phyloP scores from a whole-genome alignment of 1,140 invertebrate genomes.

The Steinernema khuongi region DNA sequence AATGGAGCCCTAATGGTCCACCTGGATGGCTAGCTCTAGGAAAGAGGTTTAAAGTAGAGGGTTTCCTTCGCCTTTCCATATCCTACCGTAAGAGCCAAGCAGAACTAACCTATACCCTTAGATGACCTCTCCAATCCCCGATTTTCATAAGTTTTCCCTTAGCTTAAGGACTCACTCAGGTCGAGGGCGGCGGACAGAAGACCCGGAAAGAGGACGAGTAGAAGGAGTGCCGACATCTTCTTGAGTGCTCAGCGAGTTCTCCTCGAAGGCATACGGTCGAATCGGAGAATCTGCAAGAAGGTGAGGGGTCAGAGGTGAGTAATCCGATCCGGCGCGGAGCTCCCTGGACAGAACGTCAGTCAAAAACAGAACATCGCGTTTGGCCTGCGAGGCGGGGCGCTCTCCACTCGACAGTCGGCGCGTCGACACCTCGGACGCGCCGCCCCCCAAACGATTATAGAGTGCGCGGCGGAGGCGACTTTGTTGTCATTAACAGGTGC shows the following conservation, averaged over 20 bases:
- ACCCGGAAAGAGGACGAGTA: background rate
- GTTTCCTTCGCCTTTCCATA: too few relatives aligned
- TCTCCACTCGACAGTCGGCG: slow-evolving; percentile 1
- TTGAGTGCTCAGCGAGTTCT: background rate
- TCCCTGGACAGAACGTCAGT: background rate
- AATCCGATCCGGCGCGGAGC: background rate
- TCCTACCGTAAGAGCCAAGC: too few relatives aligned
- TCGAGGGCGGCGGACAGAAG: background rate
- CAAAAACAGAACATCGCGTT: background rate
- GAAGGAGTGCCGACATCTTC: background rate
- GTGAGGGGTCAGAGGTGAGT: background rate
- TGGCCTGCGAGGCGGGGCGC: background rate
- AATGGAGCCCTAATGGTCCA: too few relatives aligned
- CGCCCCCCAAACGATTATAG: background rate
- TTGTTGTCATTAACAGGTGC: slow-evolving; percentile 1
- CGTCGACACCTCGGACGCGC: slow-evolving; percentile 1
- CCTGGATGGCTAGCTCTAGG: too few relatives aligned
- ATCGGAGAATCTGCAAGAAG: background rate
- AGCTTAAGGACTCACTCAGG: background rate
- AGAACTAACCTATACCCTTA: too few relatives aligned
- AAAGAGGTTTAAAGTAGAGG: too few relatives aligned
- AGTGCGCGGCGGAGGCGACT: background rate
- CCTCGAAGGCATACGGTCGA: background rate
- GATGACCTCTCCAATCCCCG: too few relatives aligned
- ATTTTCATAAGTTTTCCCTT: too few relatives aligned